Evolutionary conservation across 2,113 vertebrate genomes (phyloP).

Genomic region (Mystacornis crossleyi): DNA sequence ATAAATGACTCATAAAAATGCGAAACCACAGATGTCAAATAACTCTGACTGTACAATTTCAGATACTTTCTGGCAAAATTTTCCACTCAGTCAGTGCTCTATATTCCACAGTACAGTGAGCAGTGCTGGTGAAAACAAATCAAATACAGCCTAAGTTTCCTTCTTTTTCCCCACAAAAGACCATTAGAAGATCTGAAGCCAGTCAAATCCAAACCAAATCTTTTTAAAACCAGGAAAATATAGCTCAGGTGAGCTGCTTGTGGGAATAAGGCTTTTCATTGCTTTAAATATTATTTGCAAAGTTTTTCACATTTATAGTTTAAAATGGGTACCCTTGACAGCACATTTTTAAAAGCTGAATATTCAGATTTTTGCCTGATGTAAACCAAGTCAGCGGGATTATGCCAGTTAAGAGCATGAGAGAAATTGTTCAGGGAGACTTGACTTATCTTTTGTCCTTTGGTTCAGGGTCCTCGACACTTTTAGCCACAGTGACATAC

Average conservation of each 20-base stretch:
- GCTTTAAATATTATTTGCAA: not conserved
- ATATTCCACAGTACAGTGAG: not conserved
- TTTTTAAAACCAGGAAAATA: not conserved
- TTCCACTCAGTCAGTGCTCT: not conserved
- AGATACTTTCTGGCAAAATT: constrained; percentile 14
- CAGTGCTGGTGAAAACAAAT: not conserved
- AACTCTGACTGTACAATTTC: not conserved
- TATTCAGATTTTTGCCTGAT: not conserved
- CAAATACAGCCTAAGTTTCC: not conserved
- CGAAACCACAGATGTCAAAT: constrained; percentile 9
- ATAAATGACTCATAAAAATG: constrained; percentile 35
- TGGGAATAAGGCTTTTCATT: not conserved
- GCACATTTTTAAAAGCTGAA: not conserved
- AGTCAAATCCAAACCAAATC: not conserved
- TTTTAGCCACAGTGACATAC: not conserved
- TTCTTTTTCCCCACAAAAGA: not conserved
- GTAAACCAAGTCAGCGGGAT: not conserved
- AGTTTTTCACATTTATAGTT: not conserved
- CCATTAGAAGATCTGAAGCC: not conserved
- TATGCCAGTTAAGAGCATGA: not conserved
- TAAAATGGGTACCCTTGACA: not conserved
- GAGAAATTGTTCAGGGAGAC: not conserved
- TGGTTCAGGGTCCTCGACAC: not conserved
- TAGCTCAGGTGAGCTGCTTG: not conserved
- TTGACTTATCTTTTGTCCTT: not conserved